Evolutionary conservation across 2,113 vertebrate genomes (phyloP), one percentile per base, ranked within the genome.

Genomic region (Mastomys natalensis): DNA sequence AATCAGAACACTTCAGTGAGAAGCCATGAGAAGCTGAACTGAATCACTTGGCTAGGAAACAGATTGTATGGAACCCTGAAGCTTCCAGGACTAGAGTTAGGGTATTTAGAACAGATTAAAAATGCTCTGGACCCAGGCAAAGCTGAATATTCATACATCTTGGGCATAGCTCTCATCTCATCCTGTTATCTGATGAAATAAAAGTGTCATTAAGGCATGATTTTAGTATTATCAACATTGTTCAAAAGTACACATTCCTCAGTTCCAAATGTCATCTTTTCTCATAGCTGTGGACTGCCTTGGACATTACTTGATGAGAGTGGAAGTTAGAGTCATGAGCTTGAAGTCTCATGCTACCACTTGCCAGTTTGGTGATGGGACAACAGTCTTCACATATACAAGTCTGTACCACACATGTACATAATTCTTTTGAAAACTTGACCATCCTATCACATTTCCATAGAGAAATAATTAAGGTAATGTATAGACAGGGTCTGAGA

Each of bases 361-460:
- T 37, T 84, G 68, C 7, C 9, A 43, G 17, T 70, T 91, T 16
- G 89, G 24, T 86, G 10, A 78, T 34, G 64, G 53, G 4, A 87
- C 92, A 26, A 87, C 31, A 80, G 8, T 51, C 3, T 77, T 31
- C 26, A 31, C 1, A 7, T 48, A 51, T 34, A 19, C 15, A 51
- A 17, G 13, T 17, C 7, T 34, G 3, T 16, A 78, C 15, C 26
- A 51, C 1, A 51, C 1, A 51, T 90, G 8, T 64, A 34, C 81
- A 6, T 40, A 94, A 82, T n/a, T 68, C 88, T 76, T 87, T 73
- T 81, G 31, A 80, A 94, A 90, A 77, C 45, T n/a, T 72, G 8
- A 45, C 6, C 24, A 19, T 66, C 1, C 15, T 7, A 93, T 95
- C 24, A 34, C 85, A 72, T 6, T 4, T 62, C 58, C 22, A 70